These are phyloP conservation scores for Dicranocentrus wangi DNA, from an alignment of 2,888 invertebrate species.

Conservation along the genomic window DNA sequence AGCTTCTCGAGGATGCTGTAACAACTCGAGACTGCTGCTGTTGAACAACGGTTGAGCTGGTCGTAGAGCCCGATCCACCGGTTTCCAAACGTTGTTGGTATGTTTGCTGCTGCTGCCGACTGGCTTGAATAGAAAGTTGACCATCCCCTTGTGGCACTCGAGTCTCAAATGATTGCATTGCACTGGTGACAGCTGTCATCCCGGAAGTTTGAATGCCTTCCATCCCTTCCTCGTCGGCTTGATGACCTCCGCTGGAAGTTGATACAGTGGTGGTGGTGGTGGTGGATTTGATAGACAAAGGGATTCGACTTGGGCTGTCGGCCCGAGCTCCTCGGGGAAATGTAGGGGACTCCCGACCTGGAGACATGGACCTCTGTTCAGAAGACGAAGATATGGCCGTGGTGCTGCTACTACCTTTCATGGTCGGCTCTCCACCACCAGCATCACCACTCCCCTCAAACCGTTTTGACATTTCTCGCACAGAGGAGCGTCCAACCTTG, in stretches of 20 bases:
- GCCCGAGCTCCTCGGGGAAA: slow-evolving; percentile 38
- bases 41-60: slow-evolving; percentile 37
- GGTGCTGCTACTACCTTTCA: slow-evolving; percentile 35
- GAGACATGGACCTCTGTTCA: slow-evolving; percentile 1
- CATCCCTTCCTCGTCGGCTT: neutral
- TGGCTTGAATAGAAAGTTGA: slow-evolving; percentile 34
- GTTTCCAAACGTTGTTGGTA: slow-evolving; percentile 28
- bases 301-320: slow-evolving; percentile 63
- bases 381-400: slow-evolving; percentile 36
- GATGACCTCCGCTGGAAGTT: slow-evolving; percentile 20
- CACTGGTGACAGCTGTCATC: slow-evolving; percentile 29
- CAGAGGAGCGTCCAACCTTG: slow-evolving; percentile 71
- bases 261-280: slow-evolving; percentile 27
- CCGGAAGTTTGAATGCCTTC: slow-evolving; percentile 30
- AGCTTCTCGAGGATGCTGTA: neutral
- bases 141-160: slow-evolving; percentile 27
- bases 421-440: slow-evolving; percentile 22
- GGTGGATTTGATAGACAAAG: slow-evolving; percentile 55
- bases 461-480: slow-evolving; percentile 70
- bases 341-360: slow-evolving; percentile 23
- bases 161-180: slow-evolving; percentile 27
- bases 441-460: slow-evolving; percentile 63
- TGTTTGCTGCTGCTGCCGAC: slow-evolving; percentile 22
- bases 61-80: slow-evolving; percentile 32
- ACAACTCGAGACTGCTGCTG: slow-evolving; percentile 32